A percentile compares a stretch with the other conserved stretches of the same genome.
These are phyloP conservation scores for Ceratina japonica DNA, from an alignment of 1,140 invertebrate species.

Conservation along the genomic window DNA sequence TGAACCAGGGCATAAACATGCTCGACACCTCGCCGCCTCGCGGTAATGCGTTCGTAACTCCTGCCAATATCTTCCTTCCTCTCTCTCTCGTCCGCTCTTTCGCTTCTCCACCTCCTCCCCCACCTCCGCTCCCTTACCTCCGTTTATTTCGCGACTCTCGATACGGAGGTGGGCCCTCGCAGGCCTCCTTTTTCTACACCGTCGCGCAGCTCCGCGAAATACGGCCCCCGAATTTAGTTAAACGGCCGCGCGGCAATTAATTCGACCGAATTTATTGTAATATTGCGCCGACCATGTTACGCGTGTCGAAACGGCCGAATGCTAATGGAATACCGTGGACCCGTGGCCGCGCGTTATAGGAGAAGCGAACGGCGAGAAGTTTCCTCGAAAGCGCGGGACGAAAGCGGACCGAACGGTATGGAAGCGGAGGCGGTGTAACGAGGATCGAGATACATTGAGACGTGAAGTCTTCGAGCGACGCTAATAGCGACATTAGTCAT, in stretches of 20 bases:
- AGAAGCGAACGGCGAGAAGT: slow-evolving; percentile 19
- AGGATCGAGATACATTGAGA: slow-evolving; percentile 64
- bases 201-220: slow-evolving; percentile 7
- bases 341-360: neutral
- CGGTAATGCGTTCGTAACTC: slow-evolving; percentile 74
- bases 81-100: slow-evolving; percentile 9
- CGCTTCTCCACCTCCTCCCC: too few species aligned
- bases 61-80: slow-evolving; percentile 61
- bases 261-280: slow-evolving; percentile 45
- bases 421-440: slow-evolving; percentile 35
- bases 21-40: slow-evolving; percentile 69
- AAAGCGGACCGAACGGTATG: too few species aligned
- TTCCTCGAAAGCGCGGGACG: neutral
- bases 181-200: neutral
- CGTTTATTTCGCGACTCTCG: slow-evolving; percentile 12
- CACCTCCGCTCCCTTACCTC: neutral
- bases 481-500: slow-evolving; percentile 78
- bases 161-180: slow-evolving; percentile 20
- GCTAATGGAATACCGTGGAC: slow-evolving; percentile 8
- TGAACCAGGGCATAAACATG: slow-evolving; percentile 72
- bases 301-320: slow-evolving; percentile 9
- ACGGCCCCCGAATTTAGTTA: slow-evolving; percentile 32
- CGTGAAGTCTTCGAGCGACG: slow-evolving; percentile 59
- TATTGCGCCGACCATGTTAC: slow-evolving; percentile 35
- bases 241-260: slow-evolving; percentile 39